A percentile compares a stretch with the other conserved stretches of the same genome.
Conservation (phyloP, 2,888 invertebrate species). For the Siphonodentalium dalli region DNA sequence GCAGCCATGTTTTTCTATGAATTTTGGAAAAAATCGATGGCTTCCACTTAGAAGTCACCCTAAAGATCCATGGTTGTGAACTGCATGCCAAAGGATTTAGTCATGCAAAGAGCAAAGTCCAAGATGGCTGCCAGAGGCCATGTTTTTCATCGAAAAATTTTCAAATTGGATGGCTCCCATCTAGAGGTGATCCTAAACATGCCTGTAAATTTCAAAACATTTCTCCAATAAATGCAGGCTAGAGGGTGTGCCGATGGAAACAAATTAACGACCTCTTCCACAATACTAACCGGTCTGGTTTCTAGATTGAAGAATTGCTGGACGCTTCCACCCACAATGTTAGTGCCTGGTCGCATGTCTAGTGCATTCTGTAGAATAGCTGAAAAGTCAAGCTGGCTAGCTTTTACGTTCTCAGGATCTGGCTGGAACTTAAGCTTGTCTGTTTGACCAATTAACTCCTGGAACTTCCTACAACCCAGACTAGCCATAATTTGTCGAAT, state of each 20-base stretch:
- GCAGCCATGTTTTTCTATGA: too few relatives aligned
- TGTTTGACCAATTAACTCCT: slow-evolving; percentile 77
- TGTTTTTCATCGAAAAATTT: too few relatives aligned
- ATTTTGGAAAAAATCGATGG: too few relatives aligned
- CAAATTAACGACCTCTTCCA: background rate
- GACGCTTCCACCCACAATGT: slow-evolving; percentile 88
- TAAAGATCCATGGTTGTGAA: too few relatives aligned
- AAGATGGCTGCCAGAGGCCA: too few relatives aligned
- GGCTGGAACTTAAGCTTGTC: slow-evolving; percentile 71
- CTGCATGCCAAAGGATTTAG: too few relatives aligned
- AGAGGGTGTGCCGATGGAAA: too few relatives aligned
- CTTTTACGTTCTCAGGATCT: slow-evolving; percentile 79
- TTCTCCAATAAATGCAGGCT: background rate
- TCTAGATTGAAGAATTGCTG: slow-evolving; percentile 71
- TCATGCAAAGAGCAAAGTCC: too few relatives aligned
- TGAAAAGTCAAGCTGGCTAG: slow-evolving; percentile 83
- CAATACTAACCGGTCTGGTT: slow-evolving; percentile 56
- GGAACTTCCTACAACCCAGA: slow-evolving; percentile 85
- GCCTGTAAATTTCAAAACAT: too few relatives aligned
- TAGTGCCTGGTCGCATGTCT: slow-evolving; percentile 86
- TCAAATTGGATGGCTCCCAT: too few relatives aligned
- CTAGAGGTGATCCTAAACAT: too few relatives aligned
- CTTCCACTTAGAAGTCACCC: too few relatives aligned
- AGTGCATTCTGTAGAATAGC: slow-evolving; percentile 87
- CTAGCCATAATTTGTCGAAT: slow-evolving; percentile 89